These are phyloP conservation scores for Pungitius pungitius DNA, from an alignment of 2,113 vertebrate species.

Conservation along the genomic window DNA sequence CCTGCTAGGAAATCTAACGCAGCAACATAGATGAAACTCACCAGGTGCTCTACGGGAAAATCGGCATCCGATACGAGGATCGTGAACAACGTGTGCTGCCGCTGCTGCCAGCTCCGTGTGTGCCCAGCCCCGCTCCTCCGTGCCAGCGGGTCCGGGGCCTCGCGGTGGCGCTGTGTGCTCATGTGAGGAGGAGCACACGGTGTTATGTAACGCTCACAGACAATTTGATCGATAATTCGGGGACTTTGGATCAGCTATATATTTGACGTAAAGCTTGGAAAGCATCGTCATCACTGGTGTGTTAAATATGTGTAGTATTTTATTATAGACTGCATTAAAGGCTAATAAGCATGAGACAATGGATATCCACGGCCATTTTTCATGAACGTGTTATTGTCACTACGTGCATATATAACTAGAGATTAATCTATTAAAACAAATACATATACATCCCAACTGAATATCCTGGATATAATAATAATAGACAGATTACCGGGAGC, in stretches of 20 bases:
- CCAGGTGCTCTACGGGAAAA: constrained; percentile 43
- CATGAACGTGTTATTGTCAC: too few relatives aligned
- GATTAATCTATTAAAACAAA: not conserved
- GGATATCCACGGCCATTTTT: not conserved
- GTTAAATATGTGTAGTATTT: not conserved
- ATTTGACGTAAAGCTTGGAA: not conserved
- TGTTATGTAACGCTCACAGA: constrained; percentile 57
- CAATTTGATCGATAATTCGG: not conserved
- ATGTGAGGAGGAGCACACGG: not conserved
- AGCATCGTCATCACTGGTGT: not conserved
- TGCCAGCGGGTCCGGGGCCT: constrained; percentile 52
- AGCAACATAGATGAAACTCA: constrained; percentile 44
- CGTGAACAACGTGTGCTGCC: constrained; percentile 24
- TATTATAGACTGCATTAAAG: not conserved
- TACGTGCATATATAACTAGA: not conserved
- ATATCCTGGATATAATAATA: not conserved
- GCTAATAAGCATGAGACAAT: not conserved
- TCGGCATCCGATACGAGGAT: constrained; percentile 58
- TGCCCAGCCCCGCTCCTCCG: constrained; percentile 70
- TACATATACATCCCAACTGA: not conserved
- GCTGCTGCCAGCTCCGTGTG: constrained; percentile 25
- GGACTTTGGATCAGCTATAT: not conserved
- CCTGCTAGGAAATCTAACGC: not conserved
- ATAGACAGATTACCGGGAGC: not conserved
- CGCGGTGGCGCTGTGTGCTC: constrained; percentile 69